A percentile compares a stretch with the other conserved stretches of the same genome.
phyloP scores from a whole-genome alignment of 2,113 vertebrate species.

The Athene noctua region DNA sequence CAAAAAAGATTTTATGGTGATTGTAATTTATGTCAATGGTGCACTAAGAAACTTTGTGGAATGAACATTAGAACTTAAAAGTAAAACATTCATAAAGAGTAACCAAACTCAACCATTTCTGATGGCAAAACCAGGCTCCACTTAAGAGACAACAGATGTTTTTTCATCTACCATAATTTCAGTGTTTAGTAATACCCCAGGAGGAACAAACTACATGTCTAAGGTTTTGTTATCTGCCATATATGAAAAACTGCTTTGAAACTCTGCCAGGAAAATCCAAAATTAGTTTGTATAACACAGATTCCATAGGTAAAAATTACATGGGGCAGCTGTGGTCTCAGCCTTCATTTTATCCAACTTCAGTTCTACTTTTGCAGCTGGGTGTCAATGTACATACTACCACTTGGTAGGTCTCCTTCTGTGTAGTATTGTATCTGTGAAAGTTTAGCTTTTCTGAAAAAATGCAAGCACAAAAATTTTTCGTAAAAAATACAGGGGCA shows the following conservation, averaged over 20 bases:
- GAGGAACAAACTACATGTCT: not conserved
- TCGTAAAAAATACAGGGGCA: not conserved
- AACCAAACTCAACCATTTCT: not conserved
- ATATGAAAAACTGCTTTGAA: slow-evolving; percentile 3
- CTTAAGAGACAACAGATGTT: not conserved
- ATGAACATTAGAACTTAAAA: not conserved
- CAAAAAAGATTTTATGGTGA: not conserved
- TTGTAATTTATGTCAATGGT: not conserved
- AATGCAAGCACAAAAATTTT: not conserved
- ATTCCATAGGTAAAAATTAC: slow-evolving; percentile 2
- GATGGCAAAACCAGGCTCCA: not conserved
- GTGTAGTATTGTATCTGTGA: not conserved
- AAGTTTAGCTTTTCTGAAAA: not conserved
- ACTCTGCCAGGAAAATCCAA: not conserved
- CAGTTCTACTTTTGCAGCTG: not conserved
- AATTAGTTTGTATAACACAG: not conserved
- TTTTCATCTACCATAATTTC: not conserved
- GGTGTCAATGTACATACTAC: not conserved
- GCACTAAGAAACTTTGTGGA: not conserved
- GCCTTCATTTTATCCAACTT: not conserved
- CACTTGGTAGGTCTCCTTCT: slow-evolving; percentile 14
- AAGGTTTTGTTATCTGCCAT: not conserved
- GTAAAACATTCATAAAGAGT: not conserved
- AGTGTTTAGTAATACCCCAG: not conserved
- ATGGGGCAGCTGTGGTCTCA: slow-evolving; percentile 16